Evolutionary conservation across 2,797 vertebrate species (phyloP), one percentile per base, ranked within the genome.

Genomic region (Anableps anableps): DNA sequence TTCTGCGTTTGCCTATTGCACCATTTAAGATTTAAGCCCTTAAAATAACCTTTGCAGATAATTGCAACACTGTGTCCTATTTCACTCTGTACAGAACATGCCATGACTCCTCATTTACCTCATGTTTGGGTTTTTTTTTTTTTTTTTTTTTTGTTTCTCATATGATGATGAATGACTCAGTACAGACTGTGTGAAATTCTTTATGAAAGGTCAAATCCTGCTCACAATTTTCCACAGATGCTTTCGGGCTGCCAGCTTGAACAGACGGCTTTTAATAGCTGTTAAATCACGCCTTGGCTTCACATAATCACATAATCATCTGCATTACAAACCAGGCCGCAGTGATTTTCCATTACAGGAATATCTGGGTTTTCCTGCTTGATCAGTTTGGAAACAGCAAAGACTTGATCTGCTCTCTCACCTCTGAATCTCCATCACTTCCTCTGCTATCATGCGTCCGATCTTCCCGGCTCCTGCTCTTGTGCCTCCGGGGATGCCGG

Each of bases 401-500:
- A 0, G 17, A 21, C 23, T 51, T 0, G 3, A 4, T 48, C 13
- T 48, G 45, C 85, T n/a, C 29, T n/a, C 94, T 95, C 88, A 98
- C 98, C 98, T 98, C 94, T 99, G 98, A 89, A 98, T 98, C 95
- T 99, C 99, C 98, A 99, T 99, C 91, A 99, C 97, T 91, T 99
- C 98, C 88, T 99, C 99, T 4, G 98, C 99, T 68, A 99, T 99
- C 98, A 99, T 99, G 77, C 98, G 97, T n/a, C 99, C 99, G 51
- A 99, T 99, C 95, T 99, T 99, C 55, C 98, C 99, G 1, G 98
- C 99, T 83, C 98, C 99, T 0, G 98, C 97, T 92, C 97, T 96
- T 0, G 99, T 99, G 81, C 98, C 99, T 4, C 98, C 99, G 3
- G 98, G 98, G 92, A 99, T 98, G 78, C 99, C 98, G 1, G 99